Evolutionary conservation across 1,140 invertebrate species (phyloP).

Genomic region (Cherax destructor): DNA sequence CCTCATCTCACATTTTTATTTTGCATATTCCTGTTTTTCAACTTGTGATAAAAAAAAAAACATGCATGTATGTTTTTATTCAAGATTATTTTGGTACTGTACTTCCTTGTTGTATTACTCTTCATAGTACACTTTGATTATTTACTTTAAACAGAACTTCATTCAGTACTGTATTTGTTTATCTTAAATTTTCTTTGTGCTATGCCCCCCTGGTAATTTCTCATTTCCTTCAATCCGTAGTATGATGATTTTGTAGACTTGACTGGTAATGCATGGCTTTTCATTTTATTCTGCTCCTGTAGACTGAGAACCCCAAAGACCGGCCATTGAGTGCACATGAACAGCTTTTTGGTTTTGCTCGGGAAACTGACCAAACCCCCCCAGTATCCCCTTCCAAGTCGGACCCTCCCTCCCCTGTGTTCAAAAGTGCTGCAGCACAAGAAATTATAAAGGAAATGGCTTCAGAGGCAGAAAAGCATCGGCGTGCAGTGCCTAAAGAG

Average conservation of each 20-base stretch:
- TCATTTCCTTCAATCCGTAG: background rate
- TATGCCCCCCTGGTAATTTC: background rate
- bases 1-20: background rate
- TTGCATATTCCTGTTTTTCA: background rate
- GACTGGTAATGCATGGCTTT: constrained; percentile 66
- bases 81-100: constrained; percentile 1
- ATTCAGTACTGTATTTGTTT: background rate
- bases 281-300: constrained; percentile 54
- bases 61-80: constrained; percentile 7
- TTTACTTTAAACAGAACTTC: background rate
- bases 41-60: background rate
- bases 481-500: constrained; percentile 82
- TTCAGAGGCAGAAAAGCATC: constrained; percentile 72
- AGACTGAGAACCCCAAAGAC: constrained; percentile 72
- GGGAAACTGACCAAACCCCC: constrained; percentile 67
- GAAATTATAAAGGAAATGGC: constrained; percentile 90
- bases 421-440: constrained; percentile 88
- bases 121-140: constrained; percentile 13
- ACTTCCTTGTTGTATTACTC: background rate
- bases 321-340: constrained; percentile 75
- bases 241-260: background rate
- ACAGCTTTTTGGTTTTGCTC: constrained; percentile 75
- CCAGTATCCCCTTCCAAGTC: constrained; percentile 66
- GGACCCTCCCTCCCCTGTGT: constrained; percentile 80
- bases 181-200: background rate